Conservation (phyloP, 2,797 vertebrate species). For the Falco naumanni region DNA sequence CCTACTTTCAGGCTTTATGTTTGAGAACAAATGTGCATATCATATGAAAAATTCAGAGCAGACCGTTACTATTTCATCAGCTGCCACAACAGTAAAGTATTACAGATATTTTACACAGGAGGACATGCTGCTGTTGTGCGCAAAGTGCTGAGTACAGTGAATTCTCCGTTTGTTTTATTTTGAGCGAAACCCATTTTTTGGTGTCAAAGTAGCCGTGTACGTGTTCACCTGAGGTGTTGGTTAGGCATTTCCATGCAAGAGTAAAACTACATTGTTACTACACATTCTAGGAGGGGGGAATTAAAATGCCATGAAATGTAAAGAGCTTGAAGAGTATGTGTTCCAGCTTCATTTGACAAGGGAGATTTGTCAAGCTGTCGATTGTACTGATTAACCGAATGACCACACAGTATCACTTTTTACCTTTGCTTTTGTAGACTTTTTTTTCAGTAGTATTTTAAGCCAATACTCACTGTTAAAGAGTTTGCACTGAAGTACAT, state of each 20-base stretch:
- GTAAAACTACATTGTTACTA: conserved; percentile 17
- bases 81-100: neutral
- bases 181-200: neutral
- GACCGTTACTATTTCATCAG: conserved; percentile 4
- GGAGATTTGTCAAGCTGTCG: conserved; percentile 65
- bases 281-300: neutral
- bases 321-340: conserved; percentile 59
- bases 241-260: neutral
- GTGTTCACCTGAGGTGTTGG: neutral
- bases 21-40: neutral
- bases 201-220: neutral
- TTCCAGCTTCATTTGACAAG: conserved; percentile 60
- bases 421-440: conserved; percentile 5
- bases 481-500: neutral
- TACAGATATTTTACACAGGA: neutral
- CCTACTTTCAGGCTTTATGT: conserved; percentile 6
- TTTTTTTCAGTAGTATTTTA: conserved; percentile 9
- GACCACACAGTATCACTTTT: neutral
- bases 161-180: neutral
- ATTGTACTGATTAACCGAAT: conserved; percentile 33
- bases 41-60: conserved; percentile 27
- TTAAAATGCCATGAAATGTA: conserved; percentile 63
- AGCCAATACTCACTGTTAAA: neutral
- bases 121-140: neutral
- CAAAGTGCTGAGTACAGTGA: neutral